These are phyloP conservation scores for Sogatella furcifera DNA, from an alignment of 1,140 invertebrate species.

Conservation along the genomic window DNA sequence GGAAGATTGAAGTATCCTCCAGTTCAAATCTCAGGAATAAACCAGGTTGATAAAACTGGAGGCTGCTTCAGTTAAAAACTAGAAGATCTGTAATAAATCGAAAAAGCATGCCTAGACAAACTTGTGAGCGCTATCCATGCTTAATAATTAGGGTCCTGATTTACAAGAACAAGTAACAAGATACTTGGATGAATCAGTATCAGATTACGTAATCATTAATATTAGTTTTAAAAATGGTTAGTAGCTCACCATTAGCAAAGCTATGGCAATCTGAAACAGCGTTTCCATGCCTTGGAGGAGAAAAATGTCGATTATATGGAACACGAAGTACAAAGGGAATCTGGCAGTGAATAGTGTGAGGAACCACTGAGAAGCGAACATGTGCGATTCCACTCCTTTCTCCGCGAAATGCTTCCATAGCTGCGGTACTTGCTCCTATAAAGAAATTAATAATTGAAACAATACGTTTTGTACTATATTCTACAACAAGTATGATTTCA, in stretches of 20 bases:
- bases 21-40: too few relatives aligned
- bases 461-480: background rate
- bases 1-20: too few relatives aligned
- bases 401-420: slow-evolving; percentile 83
- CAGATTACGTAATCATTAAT: too few relatives aligned
- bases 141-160: too few relatives aligned
- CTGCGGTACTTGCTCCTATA: slow-evolving; percentile 80
- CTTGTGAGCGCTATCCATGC: too few relatives aligned
- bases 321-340: slow-evolving; percentile 95
- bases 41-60: too few relatives aligned
- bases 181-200: too few relatives aligned
- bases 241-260: slow-evolving; percentile 67
- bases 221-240: background rate
- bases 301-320: slow-evolving; percentile 94
- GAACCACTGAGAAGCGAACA: slow-evolving; percentile 99
- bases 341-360: slow-evolving; percentile 96
- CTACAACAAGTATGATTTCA: background rate
- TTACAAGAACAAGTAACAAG: too few relatives aligned
- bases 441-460: slow-evolving; percentile 19
- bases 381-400: slow-evolving; percentile 91
- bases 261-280: slow-evolving; percentile 91
- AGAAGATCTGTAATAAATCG: too few relatives aligned
- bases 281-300: slow-evolving; percentile 88
- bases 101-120: too few relatives aligned
- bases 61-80: too few relatives aligned